Base-by-base conservation (phyloP, 1,140 invertebrate species). In the Bombus consobrinus region DNA sequence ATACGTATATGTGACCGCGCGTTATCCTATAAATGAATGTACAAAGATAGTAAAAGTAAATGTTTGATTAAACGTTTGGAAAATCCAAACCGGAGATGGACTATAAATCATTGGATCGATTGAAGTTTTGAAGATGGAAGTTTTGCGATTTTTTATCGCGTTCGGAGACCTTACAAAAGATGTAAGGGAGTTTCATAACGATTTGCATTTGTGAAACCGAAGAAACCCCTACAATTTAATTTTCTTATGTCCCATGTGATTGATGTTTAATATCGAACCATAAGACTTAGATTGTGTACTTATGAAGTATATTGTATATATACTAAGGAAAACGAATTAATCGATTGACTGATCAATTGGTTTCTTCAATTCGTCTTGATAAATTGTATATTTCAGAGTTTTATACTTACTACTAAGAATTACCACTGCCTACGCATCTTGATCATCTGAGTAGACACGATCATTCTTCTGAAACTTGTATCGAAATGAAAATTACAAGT, bases 111-210 rank as follows among this genome's bases (percentile, higher is more conserved):
- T 32, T 74, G 64, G n/a, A 74, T 75, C 32, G 22, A 39, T 80
- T 53, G 8, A n/a, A n/a, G n/a, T n/a, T n/a, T n/a, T n/a, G n/a
- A n/a, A n/a, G n/a, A n/a, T n/a, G n/a, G 37, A 69, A 59, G 28
- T 77, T 69, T 34, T 43, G 47, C 47, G 32, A 77, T 37, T 69
- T 59, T 71, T 69, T 47, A 59, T 34, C n/a, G 47, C 13, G 43
- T 59, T 22, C 8, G 4, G 64, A 71, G 34, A 78, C 47, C 64
- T 69, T 43, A 59, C 75, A 66, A 84, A 39, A 62, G 34, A 22
- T 69, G 25, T 34, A 28, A 66, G 53, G 47, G 39, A 57, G 22
- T 84, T 78, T 84, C 66, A 39, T 47, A 69, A 84, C 18, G 3
- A 47, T 76, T 47, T 59, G 28, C n/a, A 76, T 53, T 13, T 77